Evolutionary conservation across 2,113 vertebrate genomes (phyloP).

Genomic region (Loxodonta africana): DNA sequence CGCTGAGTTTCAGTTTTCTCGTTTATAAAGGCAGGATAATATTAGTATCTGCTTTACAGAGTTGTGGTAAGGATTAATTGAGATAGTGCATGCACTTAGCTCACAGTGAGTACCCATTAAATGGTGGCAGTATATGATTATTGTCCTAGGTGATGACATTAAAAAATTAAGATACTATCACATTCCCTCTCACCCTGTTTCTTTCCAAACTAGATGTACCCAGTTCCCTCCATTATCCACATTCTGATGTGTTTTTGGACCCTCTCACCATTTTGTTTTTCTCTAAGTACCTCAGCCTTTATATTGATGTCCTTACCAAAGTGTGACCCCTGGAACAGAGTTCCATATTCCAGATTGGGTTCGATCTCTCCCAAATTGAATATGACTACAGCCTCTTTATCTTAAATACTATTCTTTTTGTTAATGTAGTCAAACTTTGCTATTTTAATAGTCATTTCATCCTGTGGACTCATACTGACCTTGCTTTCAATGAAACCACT

Average conservation of each 20-base stretch:
- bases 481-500: constrained; percentile 48
- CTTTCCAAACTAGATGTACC: not conserved
- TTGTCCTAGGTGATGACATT: not conserved
- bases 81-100: not conserved
- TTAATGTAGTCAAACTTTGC: not conserved
- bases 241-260: not conserved
- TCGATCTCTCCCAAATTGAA: not conserved
- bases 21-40: not conserved
- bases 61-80: not conserved
- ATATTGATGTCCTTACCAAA: not conserved
- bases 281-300: not conserved
- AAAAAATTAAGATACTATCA: not conserved
- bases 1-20: not conserved
- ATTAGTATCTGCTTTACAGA: not conserved
- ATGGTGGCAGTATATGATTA: not conserved
- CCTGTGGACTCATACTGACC: not conserved
- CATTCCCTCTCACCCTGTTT: constrained; percentile 17
- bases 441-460: constrained; percentile 31
- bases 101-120: not conserved
- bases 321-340: not conserved
- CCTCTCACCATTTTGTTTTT: not conserved
- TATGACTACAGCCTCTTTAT: not conserved
- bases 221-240: not conserved
- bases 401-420: constrained; percentile 39
- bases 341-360: not conserved